Percentiles rank a stretch among this genome's conserved stretches.
Conservation (phyloP, 2,888 invertebrate species). For the Papilio elwesi region DNA sequence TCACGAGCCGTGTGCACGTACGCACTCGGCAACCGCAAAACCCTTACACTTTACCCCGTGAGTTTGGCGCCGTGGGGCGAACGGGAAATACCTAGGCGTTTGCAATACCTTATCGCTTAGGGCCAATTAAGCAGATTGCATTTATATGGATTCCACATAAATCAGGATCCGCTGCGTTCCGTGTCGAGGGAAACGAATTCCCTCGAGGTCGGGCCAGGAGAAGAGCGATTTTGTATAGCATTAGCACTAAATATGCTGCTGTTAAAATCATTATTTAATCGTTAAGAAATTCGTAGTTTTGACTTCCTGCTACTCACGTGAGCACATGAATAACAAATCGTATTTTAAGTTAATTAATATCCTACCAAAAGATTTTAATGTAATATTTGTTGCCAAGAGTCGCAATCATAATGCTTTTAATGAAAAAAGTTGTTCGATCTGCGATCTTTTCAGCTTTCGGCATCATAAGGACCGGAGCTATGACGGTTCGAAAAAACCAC, state of each 20-base stretch:
- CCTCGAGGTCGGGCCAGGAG: constrained; percentile 55
- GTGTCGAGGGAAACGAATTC: constrained; percentile 61
- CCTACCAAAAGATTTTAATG: too few relatives aligned
- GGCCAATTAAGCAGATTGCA: constrained; percentile 81
- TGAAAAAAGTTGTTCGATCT: too few relatives aligned
- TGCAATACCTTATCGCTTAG: constrained; percentile 63
- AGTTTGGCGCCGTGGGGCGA: constrained; percentile 30
- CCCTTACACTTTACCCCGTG: constrained; percentile 13
- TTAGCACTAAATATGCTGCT: background rate
- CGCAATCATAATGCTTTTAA: too few relatives aligned
- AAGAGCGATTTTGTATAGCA: constrained; percentile 44
- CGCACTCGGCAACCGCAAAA: constrained; percentile 12
- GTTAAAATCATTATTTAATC: too few relatives aligned
- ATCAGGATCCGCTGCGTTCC: constrained; percentile 74
- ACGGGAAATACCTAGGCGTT: constrained; percentile 44
- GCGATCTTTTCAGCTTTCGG: too few relatives aligned
- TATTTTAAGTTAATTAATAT: too few relatives aligned
- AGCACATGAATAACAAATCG: too few relatives aligned
- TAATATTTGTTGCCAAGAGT: too few relatives aligned
- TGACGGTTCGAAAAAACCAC: too few relatives aligned
- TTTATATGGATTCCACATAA: constrained; percentile 81
- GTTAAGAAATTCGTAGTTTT: background rate
- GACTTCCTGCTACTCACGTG: too few relatives aligned
- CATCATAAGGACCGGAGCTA: too few relatives aligned
- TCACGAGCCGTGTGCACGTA: background rate